phyloP scores from a whole-genome alignment of 2,888 invertebrate species.

The Thymelicus sylvestris region DNA sequence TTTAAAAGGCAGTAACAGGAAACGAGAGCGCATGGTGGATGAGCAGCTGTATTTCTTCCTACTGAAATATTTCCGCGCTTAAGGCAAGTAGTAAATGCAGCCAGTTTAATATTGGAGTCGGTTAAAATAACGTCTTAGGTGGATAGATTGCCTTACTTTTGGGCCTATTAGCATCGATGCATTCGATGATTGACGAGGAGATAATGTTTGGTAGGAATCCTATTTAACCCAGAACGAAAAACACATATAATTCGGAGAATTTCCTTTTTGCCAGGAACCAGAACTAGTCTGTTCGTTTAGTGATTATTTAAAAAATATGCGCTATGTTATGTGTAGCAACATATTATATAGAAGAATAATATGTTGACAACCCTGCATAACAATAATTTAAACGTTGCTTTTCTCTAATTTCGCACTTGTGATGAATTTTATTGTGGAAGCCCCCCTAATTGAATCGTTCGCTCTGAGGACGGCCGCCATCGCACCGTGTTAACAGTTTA shows the following conservation, averaged over 20 bases:
- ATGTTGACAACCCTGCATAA: neutral
- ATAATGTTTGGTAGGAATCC: no score
- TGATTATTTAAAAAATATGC: no score
- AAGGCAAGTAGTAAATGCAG: neutral
- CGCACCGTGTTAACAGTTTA: constrained; percentile 32
- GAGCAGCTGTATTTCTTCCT: constrained; percentile 12
- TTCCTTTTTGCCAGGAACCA: no score
- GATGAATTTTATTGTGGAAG: constrained; percentile 52
- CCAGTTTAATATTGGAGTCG: neutral
- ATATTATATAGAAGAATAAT: no score
- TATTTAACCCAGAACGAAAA: no score
- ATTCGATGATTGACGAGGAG: no score
- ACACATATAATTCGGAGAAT: no score
- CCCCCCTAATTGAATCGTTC: constrained; percentile 60
- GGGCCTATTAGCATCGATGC: no score
- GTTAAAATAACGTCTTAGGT: neutral
- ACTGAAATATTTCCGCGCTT: constrained; percentile 1
- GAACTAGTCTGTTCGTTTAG: no score
- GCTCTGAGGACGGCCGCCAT: constrained; percentile 19
- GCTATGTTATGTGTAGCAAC: no score
- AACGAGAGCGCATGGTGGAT: constrained; percentile 12
- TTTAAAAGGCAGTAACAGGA: constrained; percentile 19
- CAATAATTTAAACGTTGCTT: constrained; percentile 66
- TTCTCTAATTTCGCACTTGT: constrained; percentile 60
- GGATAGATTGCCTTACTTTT: no score